Base-by-base conservation (phyloP, 2,888 invertebrate species). In the Lobophora halterata region DNA sequence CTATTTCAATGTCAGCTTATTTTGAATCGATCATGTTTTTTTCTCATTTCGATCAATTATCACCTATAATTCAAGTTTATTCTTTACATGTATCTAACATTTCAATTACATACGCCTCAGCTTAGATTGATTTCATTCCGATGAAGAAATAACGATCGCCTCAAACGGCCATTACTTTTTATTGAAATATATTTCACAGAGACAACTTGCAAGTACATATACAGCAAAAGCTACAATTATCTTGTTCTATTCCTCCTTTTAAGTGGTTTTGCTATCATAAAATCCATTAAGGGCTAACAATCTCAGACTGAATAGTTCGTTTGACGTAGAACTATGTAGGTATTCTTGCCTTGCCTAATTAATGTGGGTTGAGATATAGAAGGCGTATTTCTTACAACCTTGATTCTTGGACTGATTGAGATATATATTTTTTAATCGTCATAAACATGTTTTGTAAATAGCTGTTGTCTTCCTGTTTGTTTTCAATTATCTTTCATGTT, bases 401-500 rank as follows among this genome's bases (percentile, higher is more conserved):
- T 82, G 81, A 76, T 76, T 65, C 73, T 76, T 72, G 41, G 34
- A 69, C 61, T 69, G 71, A 74, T 79, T 75, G 78, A 79, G 74
- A 74, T 81, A 78, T 78, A n/a, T n/a, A n/a, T 77, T 75, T 69
- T 41, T 47, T 50, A 47, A 51, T 47, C 21, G 40, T 36, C 42
- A 40, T 69, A 68, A 71, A 74, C 71, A 63, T 62, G 47, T 49
- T 43, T 42, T 49, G 46, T 53, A 26, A 39, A 21, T 34, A 46
- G 34, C 28, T 53, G 45, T 34, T 55, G 36, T 54, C 59, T 65
- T 60, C 61, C 62, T 64, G 58, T 52, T 53, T 53, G 50, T 46
- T 50, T 49, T 45, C 37, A 46, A 42, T 49, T 46, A 26, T 26
- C 16, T 25, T 16, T 30, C 8, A 19, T 16, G 9, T 19, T 13